Conservation (phyloP, 2,797 vertebrate genomes). For the Oreortyx pictus region DNA sequence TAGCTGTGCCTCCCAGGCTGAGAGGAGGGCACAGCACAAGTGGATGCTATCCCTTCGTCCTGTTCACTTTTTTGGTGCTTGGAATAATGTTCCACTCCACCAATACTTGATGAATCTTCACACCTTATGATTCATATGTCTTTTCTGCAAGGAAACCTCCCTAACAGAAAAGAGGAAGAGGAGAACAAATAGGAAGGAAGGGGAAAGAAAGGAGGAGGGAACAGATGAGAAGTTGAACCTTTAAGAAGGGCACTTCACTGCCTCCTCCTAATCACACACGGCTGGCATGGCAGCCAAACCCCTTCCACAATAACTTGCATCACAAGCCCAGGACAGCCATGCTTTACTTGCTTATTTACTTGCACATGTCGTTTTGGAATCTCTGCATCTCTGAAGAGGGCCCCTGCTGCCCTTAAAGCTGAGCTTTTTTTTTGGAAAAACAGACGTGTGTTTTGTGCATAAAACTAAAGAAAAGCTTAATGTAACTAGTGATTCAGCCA, state of each 20-base stretch:
- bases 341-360: background rate
- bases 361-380: conserved; percentile 27
- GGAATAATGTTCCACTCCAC: background rate
- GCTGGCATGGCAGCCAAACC: background rate
- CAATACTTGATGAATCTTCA: background rate
- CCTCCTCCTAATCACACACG: background rate
- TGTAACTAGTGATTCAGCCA: conserved; percentile 54
- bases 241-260: background rate
- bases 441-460: background rate
- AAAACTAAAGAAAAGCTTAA: conserved; percentile 26
- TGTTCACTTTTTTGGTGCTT: background rate
- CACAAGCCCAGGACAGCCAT: conserved; percentile 21
- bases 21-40: background rate
- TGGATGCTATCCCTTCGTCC: background rate
- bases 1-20: background rate
- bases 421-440: conserved; percentile 63
- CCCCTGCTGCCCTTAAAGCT: conserved; percentile 19
- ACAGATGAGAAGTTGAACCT: background rate
- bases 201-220: background rate
- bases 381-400: conserved; percentile 36
- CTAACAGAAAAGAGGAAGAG: background rate
- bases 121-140: accelerated
- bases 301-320: background rate
- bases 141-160: background rate
- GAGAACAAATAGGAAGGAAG: background rate